Base-by-base conservation (phyloP, 2,888 invertebrate genomes). In the Drosophila tanythrix region DNA sequence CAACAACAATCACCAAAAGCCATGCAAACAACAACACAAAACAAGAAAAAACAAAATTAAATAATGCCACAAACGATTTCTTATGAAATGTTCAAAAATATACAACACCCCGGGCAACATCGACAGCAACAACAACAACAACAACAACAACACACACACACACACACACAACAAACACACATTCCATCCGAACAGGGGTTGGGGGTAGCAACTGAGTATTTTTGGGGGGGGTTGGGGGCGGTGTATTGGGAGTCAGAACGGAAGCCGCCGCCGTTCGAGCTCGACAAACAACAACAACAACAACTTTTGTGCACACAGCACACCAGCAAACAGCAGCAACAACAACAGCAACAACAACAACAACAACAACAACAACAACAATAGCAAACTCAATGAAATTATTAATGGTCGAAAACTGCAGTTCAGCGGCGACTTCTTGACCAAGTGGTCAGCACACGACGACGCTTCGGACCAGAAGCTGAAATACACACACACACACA, bases 351-450 rank as follows among this genome's bases (percentile, higher is more conserved):
- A 29, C 58, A 76, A 57, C 57, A 68, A 48, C 56, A 57, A n/a
- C 65, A 70, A 70, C 76, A 36, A 18, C 35, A 53, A 25, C 1
- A 53, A n/a, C 43, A 46, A 48, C 46, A 48, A 18, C 27, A 21
- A 35, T 38, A 52, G 55, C 63, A 56, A 64, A 73, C 75, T 77
- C 85, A 85, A 85, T 88, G 83, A 85, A 85, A 88, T 88, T 85
- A 85, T 85, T 85, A 85, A 88, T 88, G 85, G 81, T 77, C 79
- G 71, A 76, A 75, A 84, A 82, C 64, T 87, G 84, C 87, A 85
- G 81, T 52, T 67, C 36, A 25, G 55, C 27, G 25, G 15, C 8
- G 53, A 35, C 35, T 35, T 53, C 56, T 38, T 70, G 69, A 56
- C 63, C 74, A 71, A 66, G 65, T 73, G 65, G 66, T 51, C 73